Conservation (phyloP, 1,140 invertebrate genomes). For the Propsilocerus akamusi region DNA sequence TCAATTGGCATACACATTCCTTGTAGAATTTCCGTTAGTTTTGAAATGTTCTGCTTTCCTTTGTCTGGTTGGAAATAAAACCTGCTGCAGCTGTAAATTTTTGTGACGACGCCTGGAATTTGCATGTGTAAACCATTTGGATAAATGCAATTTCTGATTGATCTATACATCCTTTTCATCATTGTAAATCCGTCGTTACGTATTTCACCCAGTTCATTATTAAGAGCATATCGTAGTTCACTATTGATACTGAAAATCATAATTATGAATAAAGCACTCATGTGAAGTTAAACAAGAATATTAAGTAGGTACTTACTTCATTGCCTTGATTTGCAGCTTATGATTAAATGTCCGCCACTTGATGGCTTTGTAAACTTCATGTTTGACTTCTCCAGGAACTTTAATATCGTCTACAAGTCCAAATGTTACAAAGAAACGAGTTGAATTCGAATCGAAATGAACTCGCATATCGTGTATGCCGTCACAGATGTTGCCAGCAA, state of each 20-base stretch:
- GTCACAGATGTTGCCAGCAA: constrained; percentile 14
- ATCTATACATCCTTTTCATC: neutral
- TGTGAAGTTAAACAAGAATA: too few relatives aligned
- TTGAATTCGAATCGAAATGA: constrained; percentile 33
- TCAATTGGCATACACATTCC: neutral
- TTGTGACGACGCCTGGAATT: neutral
- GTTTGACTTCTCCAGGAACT: constrained; percentile 38
- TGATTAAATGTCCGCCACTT: constrained; percentile 40
- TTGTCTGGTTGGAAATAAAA: neutral
- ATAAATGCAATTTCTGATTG: neutral
- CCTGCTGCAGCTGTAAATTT: neutral
- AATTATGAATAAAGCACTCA: too few relatives aligned
- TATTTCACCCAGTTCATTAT: neutral
- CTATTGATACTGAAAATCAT: too few relatives aligned
- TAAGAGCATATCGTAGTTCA: neutral
- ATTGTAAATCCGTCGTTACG: neutral
- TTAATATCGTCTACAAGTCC: constrained; percentile 14
- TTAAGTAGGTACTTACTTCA: constrained; percentile 14
- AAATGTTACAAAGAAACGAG: constrained; percentile 40
- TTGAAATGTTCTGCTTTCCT: neutral
- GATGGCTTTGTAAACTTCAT: constrained; percentile 60
- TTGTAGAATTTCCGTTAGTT: neutral
- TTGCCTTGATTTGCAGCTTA: constrained; percentile 29
- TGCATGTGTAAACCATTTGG: neutral
- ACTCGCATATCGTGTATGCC: constrained; percentile 30